Conservation (phyloP, 2,888 invertebrate species). For the Spilosoma lubricipeda region DNA sequence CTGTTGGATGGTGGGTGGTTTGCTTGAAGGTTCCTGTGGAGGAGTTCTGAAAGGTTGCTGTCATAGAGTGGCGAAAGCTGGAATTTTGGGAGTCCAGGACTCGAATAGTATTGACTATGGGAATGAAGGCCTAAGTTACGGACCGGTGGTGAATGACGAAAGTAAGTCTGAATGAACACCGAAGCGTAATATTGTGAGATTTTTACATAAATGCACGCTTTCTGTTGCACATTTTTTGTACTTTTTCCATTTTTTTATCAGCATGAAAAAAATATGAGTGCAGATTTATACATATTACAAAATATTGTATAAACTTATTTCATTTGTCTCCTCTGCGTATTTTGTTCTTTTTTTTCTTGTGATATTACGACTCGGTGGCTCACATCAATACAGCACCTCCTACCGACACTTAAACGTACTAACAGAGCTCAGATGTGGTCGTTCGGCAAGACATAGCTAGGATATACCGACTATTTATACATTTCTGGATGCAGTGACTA, state of each 20-base stretch:
- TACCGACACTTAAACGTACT: conserved; percentile 62
- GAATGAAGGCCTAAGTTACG: conserved; percentile 89
- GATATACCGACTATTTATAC: conserved; percentile 44
- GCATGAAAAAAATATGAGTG: conserved; percentile 19
- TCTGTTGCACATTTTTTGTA: conserved; percentile 36
- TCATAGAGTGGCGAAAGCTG: conserved; percentile 90
- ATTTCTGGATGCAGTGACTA: conserved; percentile 57
- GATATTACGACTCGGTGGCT: conserved; percentile 69
- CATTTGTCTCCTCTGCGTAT: not conserved
- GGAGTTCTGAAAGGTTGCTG: conserved; percentile 95
- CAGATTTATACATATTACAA: not conserved
- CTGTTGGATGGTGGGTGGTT: conserved; percentile 96
- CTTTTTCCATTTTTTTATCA: not conserved
- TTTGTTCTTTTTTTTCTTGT: conserved; percentile 6
- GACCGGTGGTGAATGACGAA: conserved; percentile 92
- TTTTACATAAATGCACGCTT: conserved; percentile 46
- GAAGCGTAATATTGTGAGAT: conserved; percentile 57
- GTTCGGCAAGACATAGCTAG: conserved; percentile 84
- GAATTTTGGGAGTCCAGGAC: conserved; percentile 88
- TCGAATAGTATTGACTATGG: conserved; percentile 88
- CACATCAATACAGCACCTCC: conserved; percentile 48
- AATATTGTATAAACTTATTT: conserved; percentile 2
- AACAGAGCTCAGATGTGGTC: conserved; percentile 84
- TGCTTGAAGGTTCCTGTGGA: conserved; percentile 94
- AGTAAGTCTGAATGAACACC: conserved; percentile 86